Base-by-base conservation (phyloP, 2,797 vertebrate species). In the Anniella stebbinsi region DNA sequence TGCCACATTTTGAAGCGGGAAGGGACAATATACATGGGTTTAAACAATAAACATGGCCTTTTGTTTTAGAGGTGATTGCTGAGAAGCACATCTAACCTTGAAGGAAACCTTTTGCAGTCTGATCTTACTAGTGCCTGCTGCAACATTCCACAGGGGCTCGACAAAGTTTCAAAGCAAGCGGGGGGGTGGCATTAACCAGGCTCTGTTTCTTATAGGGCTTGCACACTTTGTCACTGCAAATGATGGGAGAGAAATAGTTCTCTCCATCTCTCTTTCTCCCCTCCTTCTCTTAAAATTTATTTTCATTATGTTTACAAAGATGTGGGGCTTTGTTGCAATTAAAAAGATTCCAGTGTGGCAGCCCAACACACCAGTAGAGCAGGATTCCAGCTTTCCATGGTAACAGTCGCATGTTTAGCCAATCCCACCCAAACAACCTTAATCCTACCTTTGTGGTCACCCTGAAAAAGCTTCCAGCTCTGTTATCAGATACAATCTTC, bases 321-420 rank as follows among this genome's bases (percentile, higher is more conserved):
- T 90, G 91, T 93, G 54, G 78, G 73, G 88, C 94, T 95, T 95
- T 93, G 91, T 92, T 92, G 92, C 95, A 94, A 94, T 96, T 93
- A 96, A 91, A 63, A 90, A 96, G 95, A 97, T 97, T 97, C 95
- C 95, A 87, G 88, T 92, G 95, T 92, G 95, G 94, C 95, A 96
- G 96, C 96, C 92, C 92, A 96, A 91, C 84, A 76, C 97, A 97
- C 97, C 96, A 95, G 97, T 94, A 48, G 95, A 97, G 96, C 97
- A 25, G 60, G 97, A 97, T 98, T 97, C 97, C 96, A 96, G 94
- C 96, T 97, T 96, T 97, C 96, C 97, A 96, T 97, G 95, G 97
- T 96, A 97, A 97, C 97, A 95, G 93, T 94, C 95, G 95, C 94
- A 93, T n/a, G 48, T 89, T 94, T 92, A 30, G 36, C 95, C 95